Percentiles rank a stretch among this genome's conserved stretches.
These are phyloP conservation scores for Muscidifurax raptorellus DNA, from an alignment of 1,140 invertebrate species.

Conservation along the genomic window DNA sequence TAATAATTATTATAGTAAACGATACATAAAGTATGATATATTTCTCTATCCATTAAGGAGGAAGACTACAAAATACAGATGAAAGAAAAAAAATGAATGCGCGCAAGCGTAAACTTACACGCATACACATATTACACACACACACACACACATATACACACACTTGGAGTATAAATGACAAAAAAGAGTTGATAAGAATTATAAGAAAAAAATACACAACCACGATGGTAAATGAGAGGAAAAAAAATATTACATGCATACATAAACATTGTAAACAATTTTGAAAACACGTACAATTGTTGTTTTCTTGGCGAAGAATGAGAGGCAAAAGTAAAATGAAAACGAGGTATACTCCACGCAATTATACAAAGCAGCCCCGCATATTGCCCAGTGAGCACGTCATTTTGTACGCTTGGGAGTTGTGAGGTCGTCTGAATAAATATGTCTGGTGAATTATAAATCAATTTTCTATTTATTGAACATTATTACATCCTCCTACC, in stretches of 20 bases:
- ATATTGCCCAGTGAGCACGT: conserved; percentile 77
- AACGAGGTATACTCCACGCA: conserved; percentile 61
- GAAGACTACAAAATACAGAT: conserved; percentile 63
- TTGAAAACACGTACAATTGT: conserved; percentile 61
- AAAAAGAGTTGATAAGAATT: conserved; percentile 11
- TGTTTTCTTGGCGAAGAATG: conserved; percentile 65
- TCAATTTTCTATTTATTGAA: conserved; percentile 65
- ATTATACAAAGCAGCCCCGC: conserved; percentile 74
- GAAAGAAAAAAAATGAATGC: conserved; percentile 57
- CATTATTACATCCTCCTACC: not conserved
- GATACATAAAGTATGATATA: conserved; percentile 77
- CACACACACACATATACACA: conserved; percentile 41
- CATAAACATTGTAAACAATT: conserved; percentile 51
- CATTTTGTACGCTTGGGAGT: conserved; percentile 80
- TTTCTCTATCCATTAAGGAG: conserved; percentile 76
- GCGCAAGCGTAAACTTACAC: conserved; percentile 37
- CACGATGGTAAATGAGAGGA: not conserved
- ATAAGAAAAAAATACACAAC: conserved; percentile 6
- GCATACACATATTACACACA: conserved; percentile 38
- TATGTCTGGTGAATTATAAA: conserved; percentile 81
- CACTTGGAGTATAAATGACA: conserved; percentile 37
- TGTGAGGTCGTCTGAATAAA: conserved; percentile 84
- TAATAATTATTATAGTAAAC: conserved; percentile 76
- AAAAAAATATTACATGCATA: conserved; percentile 5
- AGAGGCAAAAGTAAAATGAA: conserved; percentile 44